Evolutionary conservation across 1,140 invertebrate species (phyloP).

Genomic region (Diorhabda elongata): DNA sequence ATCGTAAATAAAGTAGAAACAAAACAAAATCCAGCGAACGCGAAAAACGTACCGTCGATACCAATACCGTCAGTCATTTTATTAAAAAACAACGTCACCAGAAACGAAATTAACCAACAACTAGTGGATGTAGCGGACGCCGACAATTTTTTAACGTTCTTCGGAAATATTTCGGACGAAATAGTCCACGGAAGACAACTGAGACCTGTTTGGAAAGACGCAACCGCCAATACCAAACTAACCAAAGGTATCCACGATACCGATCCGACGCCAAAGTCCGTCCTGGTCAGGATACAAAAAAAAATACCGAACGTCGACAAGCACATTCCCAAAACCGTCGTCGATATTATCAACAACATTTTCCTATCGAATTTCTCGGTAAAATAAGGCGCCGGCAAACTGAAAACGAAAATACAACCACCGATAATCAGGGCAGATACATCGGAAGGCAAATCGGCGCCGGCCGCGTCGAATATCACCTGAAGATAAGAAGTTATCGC

Average conservation of each 20-base stretch:
- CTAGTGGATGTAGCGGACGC: constrained; percentile 63
- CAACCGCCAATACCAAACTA: constrained; percentile 61
- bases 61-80: constrained; percentile 42
- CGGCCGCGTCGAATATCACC: constrained; percentile 62
- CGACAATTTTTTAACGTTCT: constrained; percentile 62
- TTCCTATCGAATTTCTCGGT: constrained; percentile 68
- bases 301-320: constrained; percentile 56
- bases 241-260: constrained; percentile 59
- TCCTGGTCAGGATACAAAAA: constrained; percentile 53
- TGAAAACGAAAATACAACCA: constrained; percentile 56
- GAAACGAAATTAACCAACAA: constrained; percentile 65
- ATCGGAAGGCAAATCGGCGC: constrained; percentile 52
- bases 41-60: constrained; percentile 66
- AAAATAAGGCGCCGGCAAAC: constrained; percentile 55
- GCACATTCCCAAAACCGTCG: constrained; percentile 51
- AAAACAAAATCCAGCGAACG: constrained; percentile 63
- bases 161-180: constrained; percentile 69
- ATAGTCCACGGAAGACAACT: constrained; percentile 67
- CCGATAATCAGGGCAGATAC: constrained; percentile 72
- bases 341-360: constrained; percentile 61
- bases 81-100: constrained; percentile 67
- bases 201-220: constrained; percentile 63
- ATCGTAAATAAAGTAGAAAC: constrained; percentile 59
- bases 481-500: constrained; percentile 76
- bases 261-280: constrained; percentile 37